phyloP scores from a whole-genome alignment of 2,113 vertebrate genomes.

The Leucosticte australis region DNA sequence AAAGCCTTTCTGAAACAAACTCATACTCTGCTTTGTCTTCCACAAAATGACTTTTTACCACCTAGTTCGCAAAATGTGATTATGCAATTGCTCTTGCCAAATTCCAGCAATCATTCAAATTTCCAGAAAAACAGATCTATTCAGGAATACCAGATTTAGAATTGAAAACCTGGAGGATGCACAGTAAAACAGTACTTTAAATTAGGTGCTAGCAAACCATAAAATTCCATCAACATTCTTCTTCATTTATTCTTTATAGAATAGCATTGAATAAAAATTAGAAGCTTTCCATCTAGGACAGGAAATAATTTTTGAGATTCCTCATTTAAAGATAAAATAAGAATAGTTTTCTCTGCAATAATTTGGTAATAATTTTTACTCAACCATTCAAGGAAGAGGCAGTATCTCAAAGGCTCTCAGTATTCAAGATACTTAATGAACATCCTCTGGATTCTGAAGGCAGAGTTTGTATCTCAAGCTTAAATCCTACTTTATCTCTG shows the following conservation, averaged over 20 bases:
- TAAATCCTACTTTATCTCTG: neutral
- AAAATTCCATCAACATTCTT: neutral
- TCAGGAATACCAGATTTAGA: neutral
- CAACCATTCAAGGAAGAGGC: neutral
- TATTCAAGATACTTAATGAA: neutral
- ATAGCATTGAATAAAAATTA: neutral
- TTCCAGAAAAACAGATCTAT: neutral
- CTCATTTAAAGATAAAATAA: neutral
- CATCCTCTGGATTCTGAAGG: neutral
- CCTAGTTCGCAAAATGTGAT: neutral
- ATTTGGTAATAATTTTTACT: neutral
- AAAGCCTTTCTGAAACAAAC: neutral
- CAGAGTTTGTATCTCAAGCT: neutral
- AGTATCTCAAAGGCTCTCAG: neutral
- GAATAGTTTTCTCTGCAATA: neutral
- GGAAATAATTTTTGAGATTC: neutral
- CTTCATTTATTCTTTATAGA: neutral
- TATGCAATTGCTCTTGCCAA: neutral
- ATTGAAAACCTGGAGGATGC: neutral
- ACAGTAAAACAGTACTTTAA: neutral
- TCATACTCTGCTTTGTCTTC: neutral
- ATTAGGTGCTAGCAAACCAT: neutral
- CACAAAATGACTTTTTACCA: neutral
- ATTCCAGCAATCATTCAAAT: neutral
- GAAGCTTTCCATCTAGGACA: neutral